These are phyloP conservation scores for Sebastes schlegelii DNA, from an alignment of 2,113 vertebrate genomes.

Conservation along the genomic window DNA sequence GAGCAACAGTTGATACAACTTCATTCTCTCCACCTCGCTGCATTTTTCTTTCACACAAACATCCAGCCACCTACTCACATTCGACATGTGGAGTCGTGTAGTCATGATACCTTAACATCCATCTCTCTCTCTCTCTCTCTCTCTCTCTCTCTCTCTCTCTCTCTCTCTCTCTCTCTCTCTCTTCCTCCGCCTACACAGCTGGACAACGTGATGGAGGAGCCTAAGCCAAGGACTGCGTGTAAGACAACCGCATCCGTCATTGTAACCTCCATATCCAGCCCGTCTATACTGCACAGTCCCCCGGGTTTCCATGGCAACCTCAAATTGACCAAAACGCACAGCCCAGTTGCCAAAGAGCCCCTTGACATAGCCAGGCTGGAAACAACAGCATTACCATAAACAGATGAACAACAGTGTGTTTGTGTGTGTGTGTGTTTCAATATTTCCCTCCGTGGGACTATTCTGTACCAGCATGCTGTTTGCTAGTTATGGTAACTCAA, in stretches of 20 bases:
- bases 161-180: slow-evolving; percentile 25
- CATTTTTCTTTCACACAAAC: not conserved
- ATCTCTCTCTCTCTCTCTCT: slow-evolving; percentile 27
- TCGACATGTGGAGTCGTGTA: not conserved
- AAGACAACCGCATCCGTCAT: slow-evolving; percentile 73
- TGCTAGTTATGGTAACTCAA: not conserved
- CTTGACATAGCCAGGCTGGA: slow-evolving; percentile 62
- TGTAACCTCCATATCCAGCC: slow-evolving; percentile 81
- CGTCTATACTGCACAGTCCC: slow-evolving; percentile 63
- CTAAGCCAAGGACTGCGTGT: slow-evolving; percentile 11
- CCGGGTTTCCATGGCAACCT: slow-evolving; percentile 62
- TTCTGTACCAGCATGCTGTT: slow-evolving; percentile 36
- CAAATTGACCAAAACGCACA: slow-evolving; percentile 61
- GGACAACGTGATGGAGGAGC: slow-evolving; percentile 51
- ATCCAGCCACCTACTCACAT: not conserved
- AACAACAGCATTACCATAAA: slow-evolving; percentile 51
- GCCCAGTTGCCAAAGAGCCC: slow-evolving; percentile 60
- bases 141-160: slow-evolving; percentile 31
- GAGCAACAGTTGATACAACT: slow-evolving; percentile 9
- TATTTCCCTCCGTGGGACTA: slow-evolving; percentile 17
- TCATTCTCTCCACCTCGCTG: not conserved
- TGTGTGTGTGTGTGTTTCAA: not conserved
- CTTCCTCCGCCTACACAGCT: slow-evolving; percentile 48
- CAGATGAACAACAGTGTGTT: not conserved
- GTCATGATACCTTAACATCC: slow-evolving; percentile 22